Base-by-base conservation (phyloP, 2,113 vertebrate genomes). In the Rattus norvegicus region DNA sequence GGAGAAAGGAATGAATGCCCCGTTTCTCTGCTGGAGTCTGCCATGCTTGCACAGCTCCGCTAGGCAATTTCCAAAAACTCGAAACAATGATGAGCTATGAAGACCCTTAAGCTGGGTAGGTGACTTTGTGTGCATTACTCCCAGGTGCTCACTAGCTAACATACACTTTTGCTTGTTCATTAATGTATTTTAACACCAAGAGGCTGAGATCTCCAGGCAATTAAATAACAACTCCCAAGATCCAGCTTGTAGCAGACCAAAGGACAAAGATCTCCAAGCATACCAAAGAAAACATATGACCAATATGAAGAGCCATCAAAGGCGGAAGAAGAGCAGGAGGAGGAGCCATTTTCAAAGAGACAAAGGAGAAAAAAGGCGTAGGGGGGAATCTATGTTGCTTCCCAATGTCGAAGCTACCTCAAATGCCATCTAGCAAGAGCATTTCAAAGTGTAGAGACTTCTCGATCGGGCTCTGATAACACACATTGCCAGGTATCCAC, bases 171-270 rank as follows among this genome's bases (percentile, higher is more conserved):
- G 22, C 36, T 70, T 43, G 69, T 70, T 47, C 39, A 30, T 36
- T 93, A 33, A 85, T 49, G 36, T 16, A 56, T 43, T 91, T 96
- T 94, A 89, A 91, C 33, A 47, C 7, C 65, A 81, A 86, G 3
- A 89, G 69, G 69, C 8, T 90, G 47, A 67, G 72, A 91, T 94
- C 94, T 86, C 26, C 83, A 83, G n/a, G 26, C 54, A 76, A 17
- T 7, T 30, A 70, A 49, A 65, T 54, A 83, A 85, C 4, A 30
- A 76, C 16, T 69, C 67, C 30, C 65, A 65, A 63, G 70, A 86
- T 36, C 30, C 52, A n/a, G 75, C 43, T 70, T 90, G 56, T 2
- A 39, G 49, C 88, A 84, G 56, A 33, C 56, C 4, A 28, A 63
- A 75, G 43, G 61, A 80, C 33, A n/a, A 93, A 94, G 79, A 87